Percentiles rank a stretch among this genome's conserved stretches.
Evolutionary conservation across 2,888 invertebrate genomes (phyloP).

Genomic region (Penaeus monodon): DNA sequence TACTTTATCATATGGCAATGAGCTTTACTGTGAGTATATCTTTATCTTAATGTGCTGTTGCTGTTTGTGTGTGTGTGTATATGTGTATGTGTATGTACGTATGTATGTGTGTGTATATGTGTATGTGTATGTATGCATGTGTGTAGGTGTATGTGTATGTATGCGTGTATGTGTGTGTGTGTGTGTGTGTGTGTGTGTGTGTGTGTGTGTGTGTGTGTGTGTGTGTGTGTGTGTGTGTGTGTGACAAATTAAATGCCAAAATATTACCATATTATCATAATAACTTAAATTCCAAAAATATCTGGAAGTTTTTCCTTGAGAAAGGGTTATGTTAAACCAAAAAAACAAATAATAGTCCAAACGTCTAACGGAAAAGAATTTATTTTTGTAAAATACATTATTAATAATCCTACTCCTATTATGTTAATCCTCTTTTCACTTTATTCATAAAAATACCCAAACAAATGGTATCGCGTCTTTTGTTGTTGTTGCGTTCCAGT

Average conservation of each 20-base stretch:
- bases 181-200: conserved; percentile 21
- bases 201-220: conserved; percentile 19
- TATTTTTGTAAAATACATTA: neutral
- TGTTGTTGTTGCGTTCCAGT: too few species aligned
- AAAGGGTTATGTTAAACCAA: neutral
- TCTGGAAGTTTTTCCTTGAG: neutral
- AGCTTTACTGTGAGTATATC: neutral
- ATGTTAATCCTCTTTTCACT: too few species aligned
- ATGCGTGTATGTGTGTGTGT: conserved; percentile 15
- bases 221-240: conserved; percentile 12
- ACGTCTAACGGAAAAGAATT: too few species aligned
- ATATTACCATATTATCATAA: neutral
- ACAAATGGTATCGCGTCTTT: too few species aligned
- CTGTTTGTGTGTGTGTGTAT: neutral
- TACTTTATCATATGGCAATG: neutral
- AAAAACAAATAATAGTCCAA: too few species aligned
- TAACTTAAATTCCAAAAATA: neutral
- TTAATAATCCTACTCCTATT: neutral
- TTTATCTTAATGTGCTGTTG: neutral
- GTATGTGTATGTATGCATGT: neutral
- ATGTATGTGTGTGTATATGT: neutral
- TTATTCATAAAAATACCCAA: too few species aligned
- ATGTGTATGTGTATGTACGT: neutral
- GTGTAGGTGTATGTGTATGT: conserved; percentile 18
- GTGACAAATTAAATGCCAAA: neutral